A percentile compares a stretch with the other conserved stretches of the same genome.
Conservation (phyloP, 1,140 invertebrate genomes). For the Adelges cooleyi region DNA sequence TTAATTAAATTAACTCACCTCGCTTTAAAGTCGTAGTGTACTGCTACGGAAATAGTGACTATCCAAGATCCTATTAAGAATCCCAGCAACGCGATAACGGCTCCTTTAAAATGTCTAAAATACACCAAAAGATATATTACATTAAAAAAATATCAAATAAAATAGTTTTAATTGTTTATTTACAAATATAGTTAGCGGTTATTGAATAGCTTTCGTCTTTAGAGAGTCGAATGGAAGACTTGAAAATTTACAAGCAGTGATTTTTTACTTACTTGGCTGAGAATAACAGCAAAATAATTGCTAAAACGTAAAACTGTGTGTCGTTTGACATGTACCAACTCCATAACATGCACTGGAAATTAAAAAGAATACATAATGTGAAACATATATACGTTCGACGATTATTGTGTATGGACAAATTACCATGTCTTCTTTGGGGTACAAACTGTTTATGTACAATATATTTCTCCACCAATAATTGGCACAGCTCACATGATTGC, state of each 20-base stretch:
- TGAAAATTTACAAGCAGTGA: no score
- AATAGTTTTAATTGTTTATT: no score
- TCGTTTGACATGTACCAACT: slow-evolving; percentile 87
- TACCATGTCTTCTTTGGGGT: slow-evolving; percentile 60
- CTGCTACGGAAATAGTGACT: slow-evolving; percentile 59
- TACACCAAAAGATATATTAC: no score
- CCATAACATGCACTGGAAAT: slow-evolving; percentile 66
- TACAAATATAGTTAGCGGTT: no score
- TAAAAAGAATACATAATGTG: no score
- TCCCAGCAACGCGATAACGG: slow-evolving; percentile 42
- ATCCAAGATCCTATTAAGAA: slow-evolving; percentile 60
- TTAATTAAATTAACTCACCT: slow-evolving; percentile 43
- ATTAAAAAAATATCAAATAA: no score
- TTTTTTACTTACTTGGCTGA: slow-evolving; percentile 52
- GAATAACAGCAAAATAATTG: slow-evolving; percentile 56
- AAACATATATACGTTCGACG: no score
- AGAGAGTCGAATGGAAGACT: no score
- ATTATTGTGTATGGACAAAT: no score
- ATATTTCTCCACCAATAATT: slow-evolving; percentile 73
- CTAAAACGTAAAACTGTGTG: slow-evolving; percentile 75
- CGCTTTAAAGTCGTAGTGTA: slow-evolving; percentile 59
- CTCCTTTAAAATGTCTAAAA: slow-evolving; percentile 46
- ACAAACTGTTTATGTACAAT: slow-evolving; percentile 69
- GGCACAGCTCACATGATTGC: slow-evolving; percentile 61
- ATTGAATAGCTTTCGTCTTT: no score